Conservation (phyloP, 2,888 invertebrate species). For the Bursaphelenchus okinawaensis region DNA sequence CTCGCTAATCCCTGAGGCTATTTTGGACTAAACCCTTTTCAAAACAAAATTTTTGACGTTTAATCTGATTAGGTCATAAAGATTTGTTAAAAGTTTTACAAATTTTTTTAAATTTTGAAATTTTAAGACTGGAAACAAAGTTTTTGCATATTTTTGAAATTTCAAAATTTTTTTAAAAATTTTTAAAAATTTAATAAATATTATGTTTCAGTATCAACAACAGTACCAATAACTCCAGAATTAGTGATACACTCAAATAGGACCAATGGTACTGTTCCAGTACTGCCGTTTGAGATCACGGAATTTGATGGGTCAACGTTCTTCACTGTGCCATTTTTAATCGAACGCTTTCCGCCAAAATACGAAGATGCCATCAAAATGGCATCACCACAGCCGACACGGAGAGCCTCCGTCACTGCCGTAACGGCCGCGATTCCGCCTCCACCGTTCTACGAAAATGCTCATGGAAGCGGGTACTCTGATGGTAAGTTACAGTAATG, state of each 20-base stretch:
- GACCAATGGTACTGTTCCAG: not conserved
- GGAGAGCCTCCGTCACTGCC: not conserved
- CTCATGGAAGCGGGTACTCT: not conserved
- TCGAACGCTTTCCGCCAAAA: slow-evolving; percentile 5
- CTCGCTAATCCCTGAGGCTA: too few relatives aligned
- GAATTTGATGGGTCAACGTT: slow-evolving; percentile 11
- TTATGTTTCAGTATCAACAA: not conserved
- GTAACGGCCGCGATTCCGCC: not conserved
- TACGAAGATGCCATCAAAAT: slow-evolving; percentile 13
- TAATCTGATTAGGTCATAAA: too few relatives aligned
- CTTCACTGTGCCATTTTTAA: slow-evolving; percentile 3
- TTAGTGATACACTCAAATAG: not conserved
- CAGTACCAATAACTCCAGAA: not conserved
- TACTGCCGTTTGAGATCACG: not conserved
- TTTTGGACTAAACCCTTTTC: too few relatives aligned
- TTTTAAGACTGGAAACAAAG: too few relatives aligned
- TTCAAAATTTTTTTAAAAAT: too few relatives aligned
- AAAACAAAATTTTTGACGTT: too few relatives aligned
- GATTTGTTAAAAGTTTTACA: too few relatives aligned
- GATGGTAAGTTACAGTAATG: too few relatives aligned
- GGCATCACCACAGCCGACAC: not conserved
- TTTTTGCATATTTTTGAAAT: too few relatives aligned
- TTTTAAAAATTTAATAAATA: too few relatives aligned
- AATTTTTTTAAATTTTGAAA: too few relatives aligned
- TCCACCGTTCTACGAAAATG: slow-evolving; percentile 13